phyloP scores from a whole-genome alignment of 2,797 vertebrate genomes.

The Mus spretus region DNA sequence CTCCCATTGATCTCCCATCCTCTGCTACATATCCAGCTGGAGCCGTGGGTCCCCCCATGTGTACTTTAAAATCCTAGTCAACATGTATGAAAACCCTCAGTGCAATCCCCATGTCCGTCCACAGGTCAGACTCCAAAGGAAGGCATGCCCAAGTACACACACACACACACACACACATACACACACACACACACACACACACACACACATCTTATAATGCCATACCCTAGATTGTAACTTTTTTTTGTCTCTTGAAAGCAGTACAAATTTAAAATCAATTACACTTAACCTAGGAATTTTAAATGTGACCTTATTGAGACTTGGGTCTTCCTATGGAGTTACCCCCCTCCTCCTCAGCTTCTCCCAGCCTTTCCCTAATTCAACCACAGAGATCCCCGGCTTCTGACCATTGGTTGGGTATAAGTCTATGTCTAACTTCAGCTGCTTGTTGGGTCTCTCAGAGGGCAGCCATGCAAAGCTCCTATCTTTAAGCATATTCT shows the following conservation, averaged over 20 bases:
- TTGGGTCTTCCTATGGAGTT: background rate
- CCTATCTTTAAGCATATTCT: background rate
- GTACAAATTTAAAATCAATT: background rate
- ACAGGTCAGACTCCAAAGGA: background rate
- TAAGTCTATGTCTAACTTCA: background rate
- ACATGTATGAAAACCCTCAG: background rate
- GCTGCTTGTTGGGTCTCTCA: background rate
- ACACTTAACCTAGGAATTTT: conserved; percentile 24
- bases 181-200: background rate
- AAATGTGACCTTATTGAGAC: background rate
- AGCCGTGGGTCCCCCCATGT: too few relatives aligned
- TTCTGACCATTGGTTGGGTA: background rate
- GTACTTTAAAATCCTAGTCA: background rate
- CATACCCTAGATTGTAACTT: background rate
- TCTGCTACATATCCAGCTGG: too few relatives aligned
- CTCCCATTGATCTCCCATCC: too few relatives aligned
- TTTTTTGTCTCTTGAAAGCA: background rate
- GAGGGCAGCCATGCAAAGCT: background rate
- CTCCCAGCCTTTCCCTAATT: background rate
- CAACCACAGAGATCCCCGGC: fast-evolving
- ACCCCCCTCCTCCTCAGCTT: background rate
- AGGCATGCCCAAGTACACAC: background rate
- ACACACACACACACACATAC: too few relatives aligned
- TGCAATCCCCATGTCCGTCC: background rate
- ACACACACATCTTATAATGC: background rate